Percentiles rank a stretch among this genome's conserved stretches.
phyloP scores from a whole-genome alignment of 2,888 invertebrate species.

The Spodoptera picta region DNA sequence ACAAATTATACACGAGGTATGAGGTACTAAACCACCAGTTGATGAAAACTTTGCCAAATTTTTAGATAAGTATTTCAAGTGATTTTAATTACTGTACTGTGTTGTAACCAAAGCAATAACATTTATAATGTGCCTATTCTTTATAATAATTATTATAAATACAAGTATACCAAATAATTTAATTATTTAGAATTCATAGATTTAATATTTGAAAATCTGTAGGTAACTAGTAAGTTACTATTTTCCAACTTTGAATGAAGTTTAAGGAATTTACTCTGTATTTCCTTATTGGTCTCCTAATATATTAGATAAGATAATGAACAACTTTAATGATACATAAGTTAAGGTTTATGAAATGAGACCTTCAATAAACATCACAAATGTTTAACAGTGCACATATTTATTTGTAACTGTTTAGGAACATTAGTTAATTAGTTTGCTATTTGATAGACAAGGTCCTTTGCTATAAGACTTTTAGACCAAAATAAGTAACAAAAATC shows the following conservation, averaged over 20 bases:
- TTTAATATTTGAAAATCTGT: constrained; percentile 46
- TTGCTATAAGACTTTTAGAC: constrained; percentile 52
- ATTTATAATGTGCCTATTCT: constrained; percentile 83
- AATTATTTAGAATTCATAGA: constrained; percentile 63
- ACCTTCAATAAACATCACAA: constrained; percentile 69
- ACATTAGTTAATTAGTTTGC: constrained; percentile 49
- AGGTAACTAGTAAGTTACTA: constrained; percentile 39
- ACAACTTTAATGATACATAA: constrained; percentile 67
- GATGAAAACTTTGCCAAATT: constrained; percentile 82
- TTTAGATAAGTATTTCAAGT: constrained; percentile 83
- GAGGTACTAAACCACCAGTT: constrained; percentile 73
- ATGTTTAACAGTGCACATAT: constrained; percentile 62
- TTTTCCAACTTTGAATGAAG: constrained; percentile 37
- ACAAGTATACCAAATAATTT: constrained; percentile 81
- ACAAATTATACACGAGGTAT: too few species aligned
- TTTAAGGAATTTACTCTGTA: constrained; percentile 40
- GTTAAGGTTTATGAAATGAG: constrained; percentile 54
- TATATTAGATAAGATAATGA: constrained; percentile 71
- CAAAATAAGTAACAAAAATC: constrained; percentile 61
- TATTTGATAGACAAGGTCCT: constrained; percentile 43
- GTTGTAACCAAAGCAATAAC: constrained; percentile 88
- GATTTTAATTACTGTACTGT: constrained; percentile 80
- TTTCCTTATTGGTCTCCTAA: constrained; percentile 71
- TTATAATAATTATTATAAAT: constrained; percentile 69
- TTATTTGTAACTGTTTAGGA: constrained; percentile 56